phyloP scores from a whole-genome alignment of 2,888 invertebrate genomes.

The Bimastos eiseni region DNA sequence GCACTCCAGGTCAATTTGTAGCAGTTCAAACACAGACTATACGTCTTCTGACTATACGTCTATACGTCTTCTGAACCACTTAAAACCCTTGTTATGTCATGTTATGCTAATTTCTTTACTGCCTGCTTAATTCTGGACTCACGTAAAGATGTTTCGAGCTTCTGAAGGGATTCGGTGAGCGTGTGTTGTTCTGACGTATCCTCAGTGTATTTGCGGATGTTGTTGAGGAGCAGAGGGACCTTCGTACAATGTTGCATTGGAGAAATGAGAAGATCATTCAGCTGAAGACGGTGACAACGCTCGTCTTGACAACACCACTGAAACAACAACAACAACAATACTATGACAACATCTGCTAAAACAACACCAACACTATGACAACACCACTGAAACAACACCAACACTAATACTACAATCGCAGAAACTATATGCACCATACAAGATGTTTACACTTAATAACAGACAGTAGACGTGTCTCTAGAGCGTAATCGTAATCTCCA shows the following conservation, averaged over 20 bases:
- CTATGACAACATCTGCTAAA: background rate
- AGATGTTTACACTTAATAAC: background rate
- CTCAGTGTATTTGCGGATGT: conserved; percentile 67
- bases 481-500: no score
- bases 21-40: no score
- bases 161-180: conserved; percentile 66
- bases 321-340: background rate
- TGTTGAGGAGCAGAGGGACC: conserved; percentile 68
- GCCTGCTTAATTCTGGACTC: conserved; percentile 51
- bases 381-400: no score
- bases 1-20: no score
- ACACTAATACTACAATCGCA: no score
- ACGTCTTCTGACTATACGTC: no score
- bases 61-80: no score
- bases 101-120: background rate
- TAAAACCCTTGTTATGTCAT: no score
- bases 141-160: conserved; percentile 68
- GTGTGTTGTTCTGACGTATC: conserved; percentile 64
- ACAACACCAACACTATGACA: background rate
- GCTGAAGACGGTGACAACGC: conserved; percentile 69
- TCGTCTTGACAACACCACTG: conserved; percentile 69
- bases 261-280: conserved; percentile 70
- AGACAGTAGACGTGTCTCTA: no score
- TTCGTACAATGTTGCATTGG: conserved; percentile 71
- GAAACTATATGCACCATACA: background rate